Conservation (phyloP, 2,113 vertebrate species). For the Corythornis cristatus region DNA sequence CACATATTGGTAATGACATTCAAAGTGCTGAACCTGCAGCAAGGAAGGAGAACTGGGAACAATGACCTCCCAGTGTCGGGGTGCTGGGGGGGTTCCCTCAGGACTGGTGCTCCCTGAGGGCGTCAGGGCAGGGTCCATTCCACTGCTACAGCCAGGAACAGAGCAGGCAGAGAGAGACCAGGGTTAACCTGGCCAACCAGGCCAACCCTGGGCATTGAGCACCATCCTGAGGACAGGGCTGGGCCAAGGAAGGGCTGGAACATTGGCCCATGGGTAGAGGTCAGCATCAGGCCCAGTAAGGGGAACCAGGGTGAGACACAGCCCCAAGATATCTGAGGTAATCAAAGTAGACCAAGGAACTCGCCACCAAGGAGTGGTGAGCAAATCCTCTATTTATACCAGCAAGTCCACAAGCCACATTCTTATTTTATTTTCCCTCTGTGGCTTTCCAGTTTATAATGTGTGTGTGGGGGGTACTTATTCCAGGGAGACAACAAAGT, state of each 20-base stretch:
- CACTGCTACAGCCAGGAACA: neutral
- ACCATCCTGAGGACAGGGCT: neutral
- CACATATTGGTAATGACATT: neutral
- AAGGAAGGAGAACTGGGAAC: neutral
- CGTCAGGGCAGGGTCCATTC: neutral
- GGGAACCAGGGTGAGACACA: neutral
- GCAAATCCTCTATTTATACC: neutral
- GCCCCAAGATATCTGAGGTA: neutral
- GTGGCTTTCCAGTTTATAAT: neutral
- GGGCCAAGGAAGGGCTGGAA: neutral
- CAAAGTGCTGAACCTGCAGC: neutral
- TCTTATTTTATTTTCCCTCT: neutral
- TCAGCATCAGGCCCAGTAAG: neutral
- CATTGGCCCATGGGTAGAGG: rapidly evolving
- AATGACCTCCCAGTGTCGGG: neutral
- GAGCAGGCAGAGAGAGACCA: neutral
- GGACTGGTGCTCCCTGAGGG: neutral
- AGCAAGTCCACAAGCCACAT: neutral
- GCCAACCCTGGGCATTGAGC: neutral
- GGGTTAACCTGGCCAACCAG: neutral
- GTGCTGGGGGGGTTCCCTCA: rapidly evolving
- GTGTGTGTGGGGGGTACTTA: neutral
- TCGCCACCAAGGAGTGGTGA: neutral
- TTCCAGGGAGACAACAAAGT: neutral
- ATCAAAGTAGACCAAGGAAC: neutral